Base-by-base conservation (phyloP, 1,140 invertebrate genomes). In the Brachionus paranguensis region DNA sequence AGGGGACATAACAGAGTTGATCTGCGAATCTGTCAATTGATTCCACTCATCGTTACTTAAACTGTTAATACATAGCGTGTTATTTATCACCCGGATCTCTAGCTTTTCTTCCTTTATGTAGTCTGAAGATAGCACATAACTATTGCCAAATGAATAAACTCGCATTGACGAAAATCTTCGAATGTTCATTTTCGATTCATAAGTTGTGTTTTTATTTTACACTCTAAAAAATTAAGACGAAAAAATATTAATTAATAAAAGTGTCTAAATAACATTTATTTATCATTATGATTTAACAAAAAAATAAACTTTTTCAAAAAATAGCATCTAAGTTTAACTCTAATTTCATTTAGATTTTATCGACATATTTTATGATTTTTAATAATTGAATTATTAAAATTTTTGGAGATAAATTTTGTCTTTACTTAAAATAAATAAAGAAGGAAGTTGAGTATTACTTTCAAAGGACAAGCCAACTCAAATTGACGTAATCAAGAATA, bases 31-130 rank as follows among this genome's bases (percentile, higher is more conserved):
- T 8, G 43, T 24, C n/a, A 76, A 24, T 27, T 47, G 45, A 24
- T 24, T 76, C 78, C 78, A 81, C 43, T 81, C 78, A 2, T 81
- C 53, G 7, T 43, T 68, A 24, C 33, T 64, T 20, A 81, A 45
- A 27, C 78, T 60, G 33, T 81, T 81, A 17, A 81, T 55, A 29
- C 78, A 64, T 41, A 81, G n/a, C 5, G 33, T 11, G 20, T 43
- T 45, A 37, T 81, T 81, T 20, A 24, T 12, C 3, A 60, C 20
- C 0, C 64, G 53, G 20, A 81, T 68, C 33, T 81, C 10, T 0
- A 81, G 27, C 24, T 68, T 81, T 68, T 81, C 78, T 45, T 81
- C 78, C 60, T 68, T 81, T 7, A 81, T 45, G 24, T 45, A 45
- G 41, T 68, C 53, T 5, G 78, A 60, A 47, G 53, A 64, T 43